Evolutionary conservation across 1,140 invertebrate species (phyloP).

Genomic region (Lordiphosa clarofinis): DNA sequence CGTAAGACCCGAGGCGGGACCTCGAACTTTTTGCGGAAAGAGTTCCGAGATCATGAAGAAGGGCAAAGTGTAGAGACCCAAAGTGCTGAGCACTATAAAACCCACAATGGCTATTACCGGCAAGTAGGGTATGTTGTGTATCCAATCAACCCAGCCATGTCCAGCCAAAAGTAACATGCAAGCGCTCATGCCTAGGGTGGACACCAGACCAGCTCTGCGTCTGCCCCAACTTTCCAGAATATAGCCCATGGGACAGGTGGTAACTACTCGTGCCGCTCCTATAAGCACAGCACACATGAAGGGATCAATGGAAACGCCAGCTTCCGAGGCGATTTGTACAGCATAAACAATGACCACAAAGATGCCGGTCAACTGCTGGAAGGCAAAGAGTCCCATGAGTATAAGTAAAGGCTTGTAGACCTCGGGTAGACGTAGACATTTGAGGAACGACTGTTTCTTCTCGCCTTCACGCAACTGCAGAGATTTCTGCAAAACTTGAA

Average conservation of each 20-base stretch:
- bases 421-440: constrained; percentile 60
- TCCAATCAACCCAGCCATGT: constrained; percentile 51
- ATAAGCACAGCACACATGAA: constrained; percentile 82
- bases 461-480: constrained; percentile 55
- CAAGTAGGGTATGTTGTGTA: constrained; percentile 50
- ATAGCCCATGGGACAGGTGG: constrained; percentile 81
- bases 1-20: constrained; percentile 85
- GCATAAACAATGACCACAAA: constrained; percentile 90
- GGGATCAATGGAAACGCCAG: constrained; percentile 82
- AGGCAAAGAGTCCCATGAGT: constrained; percentile 85
- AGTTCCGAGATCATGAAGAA: constrained; percentile 89
- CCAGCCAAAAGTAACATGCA: constrained; percentile 82
- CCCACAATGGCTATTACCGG: constrained; percentile 81
- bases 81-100: constrained; percentile 83
- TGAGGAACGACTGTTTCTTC: constrained; percentile 57
- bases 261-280: constrained; percentile 81
- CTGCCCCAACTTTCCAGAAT: constrained; percentile 82
- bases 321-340: constrained; percentile 83
- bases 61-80: constrained; percentile 85
- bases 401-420: constrained; percentile 85
- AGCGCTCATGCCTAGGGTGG: constrained; percentile 83
- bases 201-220: constrained; percentile 82
- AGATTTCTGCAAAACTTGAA: constrained; percentile 58
- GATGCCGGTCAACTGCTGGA: constrained; percentile 89
- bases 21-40: constrained; percentile 85